Conservation (phyloP, 2,797 vertebrate genomes). For the Sebastes taczanowskii region DNA sequence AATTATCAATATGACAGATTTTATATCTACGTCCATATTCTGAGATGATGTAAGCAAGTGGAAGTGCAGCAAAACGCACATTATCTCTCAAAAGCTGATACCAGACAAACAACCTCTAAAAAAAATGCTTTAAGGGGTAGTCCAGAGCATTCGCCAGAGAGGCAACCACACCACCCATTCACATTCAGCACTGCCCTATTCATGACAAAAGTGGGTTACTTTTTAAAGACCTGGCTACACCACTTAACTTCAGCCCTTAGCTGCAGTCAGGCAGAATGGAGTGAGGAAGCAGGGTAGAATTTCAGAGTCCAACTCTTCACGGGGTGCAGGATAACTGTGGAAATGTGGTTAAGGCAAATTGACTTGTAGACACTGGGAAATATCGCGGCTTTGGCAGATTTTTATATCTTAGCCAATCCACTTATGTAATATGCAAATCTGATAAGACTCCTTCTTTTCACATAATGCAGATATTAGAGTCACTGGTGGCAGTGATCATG, state of each 20-base stretch:
- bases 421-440: slow-evolving; percentile 71
- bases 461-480: slow-evolving; percentile 59
- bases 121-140: slow-evolving; percentile 15
- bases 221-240: slow-evolving; percentile 57
- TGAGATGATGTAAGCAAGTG: neutral
- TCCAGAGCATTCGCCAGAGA: slow-evolving; percentile 16
- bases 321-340: slow-evolving; percentile 52
- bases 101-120: neutral
- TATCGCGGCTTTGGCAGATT: slow-evolving; percentile 39
- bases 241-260: slow-evolving; percentile 50
- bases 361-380: slow-evolving; percentile 51
- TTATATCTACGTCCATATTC: neutral
- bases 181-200: neutral
- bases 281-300: slow-evolving; percentile 40
- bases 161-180: slow-evolving; percentile 12
- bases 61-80: neutral
- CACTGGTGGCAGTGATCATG: slow-evolving; percentile 57
- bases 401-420: slow-evolving; percentile 54
- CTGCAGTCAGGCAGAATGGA: slow-evolving; percentile 46
- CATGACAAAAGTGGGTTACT: slow-evolving; percentile 55
- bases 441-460: slow-evolving; percentile 59
- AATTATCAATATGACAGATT: too few species aligned
- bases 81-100: neutral
- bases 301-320: slow-evolving; percentile 54
- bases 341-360: slow-evolving; percentile 54